Percentiles rank a stretch among this genome's conserved stretches.
These are phyloP conservation scores for Heterochromis multidens DNA, from an alignment of 2,113 vertebrate genomes.

Conservation along the genomic window DNA sequence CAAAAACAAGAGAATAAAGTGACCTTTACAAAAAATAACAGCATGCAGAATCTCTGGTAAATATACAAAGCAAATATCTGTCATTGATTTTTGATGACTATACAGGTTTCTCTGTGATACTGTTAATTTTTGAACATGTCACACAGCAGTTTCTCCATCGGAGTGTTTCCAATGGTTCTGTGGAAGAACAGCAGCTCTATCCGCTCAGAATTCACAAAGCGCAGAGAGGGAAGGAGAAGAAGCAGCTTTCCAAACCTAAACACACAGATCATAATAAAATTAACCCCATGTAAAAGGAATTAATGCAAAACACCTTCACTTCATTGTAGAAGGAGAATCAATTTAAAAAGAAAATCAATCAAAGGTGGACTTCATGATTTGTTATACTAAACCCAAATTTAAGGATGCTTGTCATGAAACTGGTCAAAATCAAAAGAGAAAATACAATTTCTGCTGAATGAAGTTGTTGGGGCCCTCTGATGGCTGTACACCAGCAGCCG, in stretches of 20 bases:
- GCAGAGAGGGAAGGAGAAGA: slow-evolving; percentile 88
- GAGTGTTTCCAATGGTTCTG: slow-evolving; percentile 89
- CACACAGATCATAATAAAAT: background rate
- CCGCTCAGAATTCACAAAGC: slow-evolving; percentile 88
- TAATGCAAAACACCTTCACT: background rate
- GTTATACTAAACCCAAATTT: background rate
- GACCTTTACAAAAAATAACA: slow-evolving; percentile 38
- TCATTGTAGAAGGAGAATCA: background rate
- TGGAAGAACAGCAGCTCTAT: slow-evolving; percentile 95
- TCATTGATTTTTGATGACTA: background rate
- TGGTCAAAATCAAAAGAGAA: background rate
- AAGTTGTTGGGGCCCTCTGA: background rate
- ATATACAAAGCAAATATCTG: slow-evolving; percentile 7
- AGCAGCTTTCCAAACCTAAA: slow-evolving; percentile 93
- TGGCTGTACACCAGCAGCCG: background rate
- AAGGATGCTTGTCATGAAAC: background rate
- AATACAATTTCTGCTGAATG: background rate
- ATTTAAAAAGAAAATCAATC: background rate
- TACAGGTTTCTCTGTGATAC: background rate
- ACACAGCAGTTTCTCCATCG: slow-evolving; percentile 93
- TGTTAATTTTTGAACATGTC: slow-evolving; percentile 92
- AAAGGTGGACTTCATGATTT: background rate
- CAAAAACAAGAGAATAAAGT: slow-evolving; percentile 38
- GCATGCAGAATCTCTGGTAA: slow-evolving; percentile 42
- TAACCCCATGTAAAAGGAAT: background rate